Percentiles rank a stretch among this genome's conserved stretches.
These are phyloP conservation scores for Temnothorax longispinosus DNA, from an alignment of 1,140 invertebrate species.

Conservation along the genomic window DNA sequence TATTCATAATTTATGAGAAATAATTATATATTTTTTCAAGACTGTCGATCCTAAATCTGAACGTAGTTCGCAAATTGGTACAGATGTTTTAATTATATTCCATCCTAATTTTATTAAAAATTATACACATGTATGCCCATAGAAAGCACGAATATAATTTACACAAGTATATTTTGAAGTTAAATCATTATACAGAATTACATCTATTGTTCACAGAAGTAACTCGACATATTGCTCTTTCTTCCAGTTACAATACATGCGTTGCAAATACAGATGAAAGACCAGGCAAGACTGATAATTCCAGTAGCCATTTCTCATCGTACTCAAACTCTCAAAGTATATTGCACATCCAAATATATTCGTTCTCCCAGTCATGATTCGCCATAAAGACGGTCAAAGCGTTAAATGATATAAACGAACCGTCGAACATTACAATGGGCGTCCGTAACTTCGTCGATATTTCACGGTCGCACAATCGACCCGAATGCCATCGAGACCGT, in stretches of 20 bases:
- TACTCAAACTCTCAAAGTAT: not conserved
- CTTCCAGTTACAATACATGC: not conserved
- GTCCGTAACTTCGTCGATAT: constrained; percentile 64
- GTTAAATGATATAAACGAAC: constrained; percentile 68
- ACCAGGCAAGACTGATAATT: not conserved
- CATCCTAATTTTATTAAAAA: not conserved
- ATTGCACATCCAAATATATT: constrained; percentile 47
- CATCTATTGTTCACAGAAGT: not conserved
- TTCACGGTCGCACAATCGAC: constrained; percentile 65
- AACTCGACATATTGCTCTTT: not conserved
- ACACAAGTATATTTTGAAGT: not conserved
- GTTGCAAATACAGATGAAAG: not conserved
- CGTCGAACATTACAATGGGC: constrained; percentile 63
- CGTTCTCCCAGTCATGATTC: constrained; percentile 35
- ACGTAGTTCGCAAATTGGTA: not conserved
- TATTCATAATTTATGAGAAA: not conserved
- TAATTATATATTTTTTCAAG: not conserved
- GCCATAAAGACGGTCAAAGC: constrained; percentile 40
- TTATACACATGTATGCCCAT: not conserved
- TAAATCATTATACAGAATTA: not conserved
- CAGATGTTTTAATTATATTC: not conserved
- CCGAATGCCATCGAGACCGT: constrained; percentile 3
- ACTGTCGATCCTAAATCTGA: not conserved
- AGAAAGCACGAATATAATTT: not conserved
- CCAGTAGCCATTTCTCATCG: constrained; percentile 2